Conservation (phyloP, 2,888 invertebrate genomes). For the Noctuana brunneofusca region DNA sequence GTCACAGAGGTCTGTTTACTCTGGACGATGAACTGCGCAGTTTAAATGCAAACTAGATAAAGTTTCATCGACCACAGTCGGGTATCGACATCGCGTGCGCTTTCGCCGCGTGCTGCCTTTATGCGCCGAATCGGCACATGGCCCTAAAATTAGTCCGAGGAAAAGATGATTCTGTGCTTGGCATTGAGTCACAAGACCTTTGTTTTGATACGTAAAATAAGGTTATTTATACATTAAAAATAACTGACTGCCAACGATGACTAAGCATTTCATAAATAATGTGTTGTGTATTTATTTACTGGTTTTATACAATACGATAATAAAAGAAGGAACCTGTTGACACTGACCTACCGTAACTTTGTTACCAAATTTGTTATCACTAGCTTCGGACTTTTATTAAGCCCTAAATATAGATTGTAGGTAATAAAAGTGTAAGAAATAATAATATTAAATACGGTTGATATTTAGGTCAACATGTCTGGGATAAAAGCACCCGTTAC, state of each 20-base stretch:
- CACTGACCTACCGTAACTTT: not conserved
- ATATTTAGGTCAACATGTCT: no score
- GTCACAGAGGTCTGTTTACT: constrained; percentile 44
- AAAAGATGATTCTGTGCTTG: constrained; percentile 40
- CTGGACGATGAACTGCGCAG: constrained; percentile 52
- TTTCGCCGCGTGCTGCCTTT: constrained; percentile 50
- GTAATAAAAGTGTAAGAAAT: no score
- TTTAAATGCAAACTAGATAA: constrained; percentile 48
- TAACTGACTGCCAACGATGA: constrained; percentile 16
- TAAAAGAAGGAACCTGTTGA: constrained; percentile 6
- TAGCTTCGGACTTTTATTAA: no score
- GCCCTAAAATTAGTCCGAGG: constrained; percentile 40
- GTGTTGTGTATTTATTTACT: not conserved
- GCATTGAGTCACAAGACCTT: constrained; percentile 42
- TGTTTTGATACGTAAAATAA: constrained; percentile 34
- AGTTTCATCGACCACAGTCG: constrained; percentile 44
- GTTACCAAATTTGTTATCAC: no score
- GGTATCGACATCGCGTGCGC: constrained; percentile 47
- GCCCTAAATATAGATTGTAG: no score
- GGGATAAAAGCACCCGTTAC: no score
- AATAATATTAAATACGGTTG: no score
- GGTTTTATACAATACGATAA: not conserved
- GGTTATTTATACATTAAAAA: constrained; percentile 27
- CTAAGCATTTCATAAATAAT: not conserved
- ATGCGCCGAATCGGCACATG: constrained; percentile 49